Base-by-base conservation (phyloP, 30 jellyfish, hydroid and myxozoan genomes). In the Aurelia aurita region DNA sequence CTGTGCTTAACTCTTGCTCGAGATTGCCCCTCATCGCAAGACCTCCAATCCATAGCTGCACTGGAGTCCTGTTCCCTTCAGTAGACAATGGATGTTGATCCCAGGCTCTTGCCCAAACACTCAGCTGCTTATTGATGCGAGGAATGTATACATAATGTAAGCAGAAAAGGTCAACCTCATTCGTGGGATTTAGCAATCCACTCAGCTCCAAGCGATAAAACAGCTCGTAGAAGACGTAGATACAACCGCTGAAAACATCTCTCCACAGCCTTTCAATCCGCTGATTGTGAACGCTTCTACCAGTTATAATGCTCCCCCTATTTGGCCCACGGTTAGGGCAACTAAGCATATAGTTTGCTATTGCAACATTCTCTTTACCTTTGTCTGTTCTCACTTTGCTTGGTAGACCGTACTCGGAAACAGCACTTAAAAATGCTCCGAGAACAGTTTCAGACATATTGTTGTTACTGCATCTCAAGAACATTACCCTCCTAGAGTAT, bases 111-210 rank as follows among this genome's bases (percentile, higher is more conserved):
- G 28, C 23, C 59, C 25, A 35, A 68, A 19, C 68, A 12, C 3
- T 13, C n/a, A 69, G 28, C 19, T 28, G 63, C 28, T 25, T 32
- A 69, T 69, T 32, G 67, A 69, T 69, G 2, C 80, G 25, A 16
- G 80, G 69, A 18, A 69, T 19, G 73, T 32, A 69, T 11, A 69
- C 62, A 69, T 69, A 69, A 25, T 69, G 80, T 3, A 69, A 31
- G 44, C 80, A 69, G 80, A 69, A 69, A 1, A 69, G 29, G 32
- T 69, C 68, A 35, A 69, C 20, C 22, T 69, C 80, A 32, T 69
- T 25, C 19, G 18, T 13, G 18, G 28, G 62, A 25, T 69, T 11
- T 25, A 69, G 28, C 23, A 29, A 25, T 13, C 63, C 63, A 53
- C 23, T 53, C 63, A 53, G 23, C 63, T 53, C 63, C 7, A 22